phyloP scores from a whole-genome alignment of 1,140 invertebrate species.

The Colletes latitarsis region DNA sequence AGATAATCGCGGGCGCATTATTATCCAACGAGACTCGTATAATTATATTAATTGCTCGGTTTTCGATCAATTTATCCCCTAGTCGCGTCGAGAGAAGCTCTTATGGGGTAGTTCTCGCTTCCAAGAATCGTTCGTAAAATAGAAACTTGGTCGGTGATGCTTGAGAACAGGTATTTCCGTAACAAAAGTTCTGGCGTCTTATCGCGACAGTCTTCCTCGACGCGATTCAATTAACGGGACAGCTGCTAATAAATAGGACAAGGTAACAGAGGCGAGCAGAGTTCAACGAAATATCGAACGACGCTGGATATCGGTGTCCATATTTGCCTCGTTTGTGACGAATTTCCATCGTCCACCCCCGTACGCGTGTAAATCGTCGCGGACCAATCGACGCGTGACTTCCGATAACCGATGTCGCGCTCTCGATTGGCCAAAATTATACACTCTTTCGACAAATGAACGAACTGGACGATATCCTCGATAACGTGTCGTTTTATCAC shows the following conservation, averaged over 20 bases:
- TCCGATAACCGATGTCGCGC: conserved; percentile 34
- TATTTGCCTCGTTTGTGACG: not conserved
- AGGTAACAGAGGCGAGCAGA: not conserved
- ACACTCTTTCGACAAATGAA: conserved; percentile 1
- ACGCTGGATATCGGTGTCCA: not conserved
- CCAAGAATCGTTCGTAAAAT: too few relatives aligned
- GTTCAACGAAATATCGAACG: not conserved
- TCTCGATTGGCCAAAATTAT: conserved; percentile 29
- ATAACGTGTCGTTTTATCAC: conserved; percentile 6
- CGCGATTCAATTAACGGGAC: conserved; percentile 25
- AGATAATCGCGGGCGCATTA: not conserved
- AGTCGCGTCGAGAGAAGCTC: not conserved
- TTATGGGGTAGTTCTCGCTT: too few relatives aligned
- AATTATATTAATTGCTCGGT: conserved; percentile 63
- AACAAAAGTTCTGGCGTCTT: conserved; percentile 5
- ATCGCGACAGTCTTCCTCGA: not conserved
- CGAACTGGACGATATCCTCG: conserved; percentile 5
- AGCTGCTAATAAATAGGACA: conserved; percentile 20
- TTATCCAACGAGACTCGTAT: too few relatives aligned
- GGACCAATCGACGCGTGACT: conserved; percentile 26
- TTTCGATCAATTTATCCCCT: conserved; percentile 36
- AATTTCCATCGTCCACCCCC: conserved; percentile 9
- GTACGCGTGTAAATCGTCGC: not conserved
- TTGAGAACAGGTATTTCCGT: not conserved
- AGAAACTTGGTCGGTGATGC: not conserved